These are phyloP conservation scores for Atrichornis clamosus DNA, from an alignment of 2,113 vertebrate species.

Conservation along the genomic window DNA sequence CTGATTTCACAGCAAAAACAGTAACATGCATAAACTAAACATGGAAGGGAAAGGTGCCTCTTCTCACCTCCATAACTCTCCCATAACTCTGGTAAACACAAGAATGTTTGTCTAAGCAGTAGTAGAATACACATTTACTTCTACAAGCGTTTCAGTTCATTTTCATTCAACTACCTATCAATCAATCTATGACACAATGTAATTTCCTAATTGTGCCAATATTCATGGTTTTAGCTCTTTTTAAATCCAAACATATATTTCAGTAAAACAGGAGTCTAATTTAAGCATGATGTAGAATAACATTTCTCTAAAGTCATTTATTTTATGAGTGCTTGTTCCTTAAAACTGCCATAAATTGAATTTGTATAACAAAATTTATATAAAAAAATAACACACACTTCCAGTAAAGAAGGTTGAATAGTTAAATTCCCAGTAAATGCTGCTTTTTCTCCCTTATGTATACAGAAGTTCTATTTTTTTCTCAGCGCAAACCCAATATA, in stretches of 20 bases:
- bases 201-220: constrained; percentile 80
- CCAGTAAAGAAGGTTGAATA: constrained; percentile 48
- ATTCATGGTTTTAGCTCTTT: constrained; percentile 70
- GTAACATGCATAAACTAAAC: background rate
- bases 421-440: constrained; percentile 19
- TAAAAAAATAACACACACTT: constrained; percentile 47
- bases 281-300: constrained; percentile 75
- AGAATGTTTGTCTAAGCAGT: background rate
- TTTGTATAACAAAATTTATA: constrained; percentile 43
- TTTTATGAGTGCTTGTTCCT: constrained; percentile 61
- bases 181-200: constrained; percentile 67
- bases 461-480: background rate
- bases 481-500: constrained; percentile 1
- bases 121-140: constrained; percentile 37
- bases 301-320: constrained; percentile 51
- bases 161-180: constrained; percentile 76
- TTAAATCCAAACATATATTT: constrained; percentile 68
- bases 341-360: constrained; percentile 56
- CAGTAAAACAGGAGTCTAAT: constrained; percentile 75
- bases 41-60: background rate
- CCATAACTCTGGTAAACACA: background rate
- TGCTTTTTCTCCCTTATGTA: constrained; percentile 7
- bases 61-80: background rate
- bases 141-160: constrained; percentile 59
- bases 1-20: background rate